Base-by-base conservation (phyloP, 1,140 invertebrate species). In the Drosophila nigrodunni region DNA sequence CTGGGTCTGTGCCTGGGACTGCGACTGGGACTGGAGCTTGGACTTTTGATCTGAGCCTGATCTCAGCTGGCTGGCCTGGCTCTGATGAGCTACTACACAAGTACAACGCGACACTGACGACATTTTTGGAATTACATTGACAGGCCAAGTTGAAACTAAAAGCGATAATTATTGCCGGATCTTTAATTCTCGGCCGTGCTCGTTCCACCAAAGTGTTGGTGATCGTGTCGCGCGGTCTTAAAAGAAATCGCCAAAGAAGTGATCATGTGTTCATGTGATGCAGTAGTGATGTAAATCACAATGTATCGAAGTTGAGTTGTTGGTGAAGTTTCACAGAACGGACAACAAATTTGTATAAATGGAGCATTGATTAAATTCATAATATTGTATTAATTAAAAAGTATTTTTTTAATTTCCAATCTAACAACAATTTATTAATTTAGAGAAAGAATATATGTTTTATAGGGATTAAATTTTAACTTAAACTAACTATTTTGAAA, bases 81-180 rank as follows among this genome's bases (percentile, higher is more conserved):
- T 30, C 25, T 77, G 85, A 88, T 88, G 83, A 89, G 82, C 80
- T 82, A 87, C 82, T 88, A 82, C 73, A 61, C 57, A 78, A 64
- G 73, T 64, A 68, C 79, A 77, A 81, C 77, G 82, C 82, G 85
- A 89, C 85, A 89, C 85, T 89, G 87, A 90, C 87, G 87, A 91
- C 87, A 90, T 90, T 79, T 90, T 90, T 90, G 72, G 80, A 87
- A 90, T 90, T 72, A 74, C 87, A 90, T 91, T 90, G 87, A 90
- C 87, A 90, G 87, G 85, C 80, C 62, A 73, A 78, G 57, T 71
- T 74, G 69, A 68, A 77, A 80, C 87, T 90, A 90, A 90, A 90
- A 90, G 87, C 87, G 87, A 90, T 90, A 90, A 90, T 90, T 90
- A 90, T 90, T 90, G 87, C 78, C 75, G 57, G 57, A 74, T 74